Base-by-base conservation (phyloP, 1,140 invertebrate genomes). In the Panagrolaimus sp. region DNA sequence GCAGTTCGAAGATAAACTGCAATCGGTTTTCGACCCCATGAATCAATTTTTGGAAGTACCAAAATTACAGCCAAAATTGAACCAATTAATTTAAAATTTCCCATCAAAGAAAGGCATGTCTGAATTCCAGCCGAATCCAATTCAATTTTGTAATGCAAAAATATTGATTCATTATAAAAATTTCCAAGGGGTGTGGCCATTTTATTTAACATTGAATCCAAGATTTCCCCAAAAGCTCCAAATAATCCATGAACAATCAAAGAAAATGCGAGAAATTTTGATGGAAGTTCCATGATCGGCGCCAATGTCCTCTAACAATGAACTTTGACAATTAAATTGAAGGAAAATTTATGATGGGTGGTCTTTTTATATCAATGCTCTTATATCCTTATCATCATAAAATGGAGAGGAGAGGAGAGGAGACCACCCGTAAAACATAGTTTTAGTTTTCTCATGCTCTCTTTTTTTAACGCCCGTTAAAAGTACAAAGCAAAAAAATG, bases 161-260 rank as follows among this genome's bases (percentile, higher is more conserved):
- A 12, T n/a, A 58, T 58, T 12, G 52, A 58, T 58, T 58, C 21
- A 58, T 58, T 58, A 21, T 58, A 58, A 21, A 58, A 58, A 12
- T 21, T 12, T 21, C 10, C 52, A 12, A 58, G 17, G 5, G 52
- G 52, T n/a, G 28, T 58, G 15, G 21, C 28, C n/a, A 58, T n/a
- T 58, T 28, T 58, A 21, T 26, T 58, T 12, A 58, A 28, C 21
- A 58, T 28, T 28, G 28, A 4, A 58, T 58, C 52, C 12, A 58
- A 26, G 3, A 58, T 28, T 21, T 58, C 52, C 8, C 52, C 52
- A 17, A 58, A 58, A 58, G 14, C 17, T 12, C 52, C 52, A 12
- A 58, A 21, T 58, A 58, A 58, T 12, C 52, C 52, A 58, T 58
- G 52, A 28, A 58, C 17, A 1, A 58, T 21, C 4, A 58, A 26